These are phyloP conservation scores for Piezodorus guildinii DNA, from an alignment of 1,140 invertebrate genomes.

Conservation along the genomic window DNA sequence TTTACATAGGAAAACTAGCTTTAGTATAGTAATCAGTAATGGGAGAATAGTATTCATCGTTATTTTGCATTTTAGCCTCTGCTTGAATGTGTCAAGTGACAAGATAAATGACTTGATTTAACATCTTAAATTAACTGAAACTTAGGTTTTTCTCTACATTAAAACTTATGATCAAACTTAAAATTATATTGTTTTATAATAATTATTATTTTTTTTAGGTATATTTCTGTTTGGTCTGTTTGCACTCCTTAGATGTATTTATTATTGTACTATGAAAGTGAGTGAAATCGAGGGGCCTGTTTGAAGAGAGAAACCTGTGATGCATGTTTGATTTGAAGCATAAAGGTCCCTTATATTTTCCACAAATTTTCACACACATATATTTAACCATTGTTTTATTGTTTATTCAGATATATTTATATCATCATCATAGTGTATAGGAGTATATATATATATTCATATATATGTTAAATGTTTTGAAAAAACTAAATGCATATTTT, in stretches of 20 bases:
- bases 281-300: constrained; percentile 58
- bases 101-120: too few species aligned
- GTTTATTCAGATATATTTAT: constrained; percentile 9
- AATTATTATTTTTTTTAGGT: constrained; percentile 40
- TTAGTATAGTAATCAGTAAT: too few species aligned
- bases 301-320: constrained; percentile 26
- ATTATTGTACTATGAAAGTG: constrained; percentile 83
- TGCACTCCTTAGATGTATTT: constrained; percentile 64
- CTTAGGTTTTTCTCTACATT: too few species aligned
- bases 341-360: background rate
- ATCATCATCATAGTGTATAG: background rate
- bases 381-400: constrained; percentile 6
- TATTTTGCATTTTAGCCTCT: too few species aligned
- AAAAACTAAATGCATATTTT: background rate
- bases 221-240: constrained; percentile 62
- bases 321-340: background rate
- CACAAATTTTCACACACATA: background rate
- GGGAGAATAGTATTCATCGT: too few species aligned
- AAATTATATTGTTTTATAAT: too few species aligned
- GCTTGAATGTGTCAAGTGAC: too few species aligned
- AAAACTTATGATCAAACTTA: too few species aligned
- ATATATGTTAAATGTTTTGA: background rate
- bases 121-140: too few species aligned
- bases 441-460: background rate
- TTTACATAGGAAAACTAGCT: too few species aligned